These are phyloP conservation scores for Daubentonia madagascariensis DNA, from an alignment of 2,113 vertebrate genomes.

Conservation along the genomic window DNA sequence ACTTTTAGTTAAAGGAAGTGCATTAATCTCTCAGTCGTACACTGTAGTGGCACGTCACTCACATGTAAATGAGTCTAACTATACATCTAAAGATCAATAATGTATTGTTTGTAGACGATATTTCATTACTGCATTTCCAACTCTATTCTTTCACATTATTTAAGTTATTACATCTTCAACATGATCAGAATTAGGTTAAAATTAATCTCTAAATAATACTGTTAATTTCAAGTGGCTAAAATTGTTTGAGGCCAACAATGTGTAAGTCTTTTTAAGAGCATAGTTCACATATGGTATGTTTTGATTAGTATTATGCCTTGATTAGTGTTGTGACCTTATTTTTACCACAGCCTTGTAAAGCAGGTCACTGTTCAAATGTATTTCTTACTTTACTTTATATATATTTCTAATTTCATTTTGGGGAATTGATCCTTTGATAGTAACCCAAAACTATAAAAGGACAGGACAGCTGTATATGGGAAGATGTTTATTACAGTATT, in stretches of 20 bases:
- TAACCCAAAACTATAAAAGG: neutral
- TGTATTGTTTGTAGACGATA: neutral
- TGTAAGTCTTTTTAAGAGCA: neutral
- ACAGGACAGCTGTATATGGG: neutral
- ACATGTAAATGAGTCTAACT: neutral
- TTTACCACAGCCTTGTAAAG: neutral
- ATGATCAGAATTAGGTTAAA: neutral
- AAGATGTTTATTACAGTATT: neutral
- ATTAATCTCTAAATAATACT: neutral
- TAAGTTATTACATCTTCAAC: neutral
- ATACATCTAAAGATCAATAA: neutral
- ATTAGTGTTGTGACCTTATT: neutral
- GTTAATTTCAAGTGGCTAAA: neutral
- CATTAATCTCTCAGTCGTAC: neutral
- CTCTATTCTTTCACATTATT: neutral
- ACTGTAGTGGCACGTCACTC: neutral
- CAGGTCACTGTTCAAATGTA: neutral
- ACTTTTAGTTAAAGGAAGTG: neutral
- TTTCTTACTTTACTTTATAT: slow-evolving; percentile 12
- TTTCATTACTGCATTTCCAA: neutral
- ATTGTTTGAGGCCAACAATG: neutral
- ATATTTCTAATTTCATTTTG: neutral
- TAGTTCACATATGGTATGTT: neutral
- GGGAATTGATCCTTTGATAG: slow-evolving; percentile 10
- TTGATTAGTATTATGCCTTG: neutral